These are phyloP conservation scores for Hetaerina titia DNA, from an alignment of 2,888 invertebrate genomes.

Conservation along the genomic window DNA sequence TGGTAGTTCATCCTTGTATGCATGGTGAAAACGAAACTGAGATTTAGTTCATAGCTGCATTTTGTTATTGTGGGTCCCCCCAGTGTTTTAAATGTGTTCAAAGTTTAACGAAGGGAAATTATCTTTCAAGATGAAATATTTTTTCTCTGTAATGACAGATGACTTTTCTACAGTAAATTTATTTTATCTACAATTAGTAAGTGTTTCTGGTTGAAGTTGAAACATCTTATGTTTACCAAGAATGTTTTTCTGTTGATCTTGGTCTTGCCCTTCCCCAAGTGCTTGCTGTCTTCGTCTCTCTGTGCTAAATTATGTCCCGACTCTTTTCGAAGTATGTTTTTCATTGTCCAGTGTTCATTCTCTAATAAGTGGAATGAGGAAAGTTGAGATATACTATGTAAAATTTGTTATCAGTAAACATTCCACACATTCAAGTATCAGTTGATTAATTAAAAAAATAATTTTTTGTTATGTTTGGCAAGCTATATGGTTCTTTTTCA, in stretches of 20 bases:
- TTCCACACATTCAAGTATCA: neutral
- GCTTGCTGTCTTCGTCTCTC: neutral
- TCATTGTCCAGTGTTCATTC: neutral
- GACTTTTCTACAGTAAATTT: conserved; percentile 20
- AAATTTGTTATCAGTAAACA: conserved; percentile 1
- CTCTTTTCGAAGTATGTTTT: neutral
- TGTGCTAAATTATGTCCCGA: neutral
- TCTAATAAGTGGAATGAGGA: neutral
- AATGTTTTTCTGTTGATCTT: conserved; percentile 27
- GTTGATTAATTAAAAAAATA: neutral
- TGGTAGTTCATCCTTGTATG: conserved; percentile 9
- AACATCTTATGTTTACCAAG: neutral
- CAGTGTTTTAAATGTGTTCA: conserved; percentile 39
- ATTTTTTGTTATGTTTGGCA: neutral
- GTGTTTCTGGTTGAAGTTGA: conserved; percentile 13
- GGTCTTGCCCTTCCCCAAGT: neutral
- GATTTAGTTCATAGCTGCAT: neutral
- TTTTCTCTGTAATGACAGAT: neutral
- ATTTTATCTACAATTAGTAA: neutral
- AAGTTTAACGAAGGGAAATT: conserved; percentile 10
- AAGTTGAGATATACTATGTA: neutral
- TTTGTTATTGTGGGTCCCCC: conserved; percentile 47
- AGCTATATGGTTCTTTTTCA: neutral
- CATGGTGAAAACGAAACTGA: neutral
- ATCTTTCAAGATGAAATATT: conserved; percentile 26